Conservation (phyloP, 2,797 vertebrate genomes). For the Jordanella pulchra region DNA sequence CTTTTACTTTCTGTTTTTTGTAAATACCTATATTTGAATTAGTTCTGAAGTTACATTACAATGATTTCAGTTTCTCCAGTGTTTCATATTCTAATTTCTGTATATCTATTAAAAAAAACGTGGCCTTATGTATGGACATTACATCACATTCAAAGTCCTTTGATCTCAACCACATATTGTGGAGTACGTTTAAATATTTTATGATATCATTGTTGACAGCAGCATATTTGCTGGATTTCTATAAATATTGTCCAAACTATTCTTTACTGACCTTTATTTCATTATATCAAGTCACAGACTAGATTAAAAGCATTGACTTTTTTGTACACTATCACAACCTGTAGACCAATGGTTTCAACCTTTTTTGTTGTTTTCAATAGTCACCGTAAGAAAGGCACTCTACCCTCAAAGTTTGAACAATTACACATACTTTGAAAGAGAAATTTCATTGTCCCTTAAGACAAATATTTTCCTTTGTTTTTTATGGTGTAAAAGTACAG, state of each 20-base stretch:
- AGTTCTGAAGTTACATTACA: neutral
- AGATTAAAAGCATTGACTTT: neutral
- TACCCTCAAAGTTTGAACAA: neutral
- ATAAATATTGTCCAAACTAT: neutral
- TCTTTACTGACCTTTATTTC: neutral
- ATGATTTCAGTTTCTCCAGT: neutral
- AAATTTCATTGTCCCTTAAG: neutral
- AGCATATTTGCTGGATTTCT: neutral
- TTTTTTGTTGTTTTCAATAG: neutral
- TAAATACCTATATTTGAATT: neutral
- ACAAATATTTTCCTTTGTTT: neutral
- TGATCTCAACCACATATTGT: neutral
- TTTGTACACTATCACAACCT: neutral
- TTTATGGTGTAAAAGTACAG: neutral
- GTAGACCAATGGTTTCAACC: too few relatives aligned
- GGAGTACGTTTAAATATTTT: neutral
- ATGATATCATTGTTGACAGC: neutral
- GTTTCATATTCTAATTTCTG: neutral
- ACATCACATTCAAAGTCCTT: neutral
- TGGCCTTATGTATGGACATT: neutral
- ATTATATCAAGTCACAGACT: neutral
- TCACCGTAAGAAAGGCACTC: neutral
- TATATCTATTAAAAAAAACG: neutral
- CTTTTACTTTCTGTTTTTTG: neutral
- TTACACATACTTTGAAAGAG: neutral